Evolutionary conservation across 2,888 invertebrate genomes (phyloP).

Genomic region (Conops quadrifasciatus): DNA sequence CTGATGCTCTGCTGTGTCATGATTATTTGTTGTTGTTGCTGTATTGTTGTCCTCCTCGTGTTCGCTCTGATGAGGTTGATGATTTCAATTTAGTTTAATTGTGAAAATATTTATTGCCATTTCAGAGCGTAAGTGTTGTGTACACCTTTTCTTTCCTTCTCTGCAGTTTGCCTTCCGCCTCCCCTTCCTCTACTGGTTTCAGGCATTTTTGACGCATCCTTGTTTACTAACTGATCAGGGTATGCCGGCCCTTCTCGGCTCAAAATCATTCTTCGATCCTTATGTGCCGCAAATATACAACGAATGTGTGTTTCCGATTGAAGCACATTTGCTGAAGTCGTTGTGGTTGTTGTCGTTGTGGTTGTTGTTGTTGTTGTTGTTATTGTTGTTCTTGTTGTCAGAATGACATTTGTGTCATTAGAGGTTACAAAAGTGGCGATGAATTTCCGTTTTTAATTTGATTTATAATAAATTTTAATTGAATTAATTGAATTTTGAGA

Average conservation of each 20-base stretch:
- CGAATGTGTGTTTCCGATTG: background rate
- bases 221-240: constrained; percentile 26
- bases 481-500: constrained; percentile 23
- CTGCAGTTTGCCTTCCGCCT: background rate
- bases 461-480: constrained; percentile 56
- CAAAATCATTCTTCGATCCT: constrained; percentile 3
- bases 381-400: constrained; percentile 19
- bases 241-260: background rate
- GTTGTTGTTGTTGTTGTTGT: constrained; percentile 1
- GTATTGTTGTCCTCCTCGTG: too few species aligned
- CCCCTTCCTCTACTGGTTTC: background rate
- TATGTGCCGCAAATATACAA: background rate
- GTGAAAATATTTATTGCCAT: constrained; percentile 64
- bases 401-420: constrained; percentile 53
- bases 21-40: too few species aligned
- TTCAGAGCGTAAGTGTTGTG: constrained; percentile 47
- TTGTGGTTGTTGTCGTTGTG: background rate
- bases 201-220: constrained; percentile 24
- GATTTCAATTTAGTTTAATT: constrained; percentile 61
- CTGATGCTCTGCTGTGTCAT: too few species aligned
- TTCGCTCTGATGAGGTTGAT: constrained; percentile 27
- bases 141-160: constrained; percentile 50
- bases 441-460: constrained; percentile 60
- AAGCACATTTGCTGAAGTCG: background rate
- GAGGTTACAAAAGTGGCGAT: constrained; percentile 65